Conservation (phyloP, 2,797 vertebrate genomes). For the Spinus olivaceus region DNA sequence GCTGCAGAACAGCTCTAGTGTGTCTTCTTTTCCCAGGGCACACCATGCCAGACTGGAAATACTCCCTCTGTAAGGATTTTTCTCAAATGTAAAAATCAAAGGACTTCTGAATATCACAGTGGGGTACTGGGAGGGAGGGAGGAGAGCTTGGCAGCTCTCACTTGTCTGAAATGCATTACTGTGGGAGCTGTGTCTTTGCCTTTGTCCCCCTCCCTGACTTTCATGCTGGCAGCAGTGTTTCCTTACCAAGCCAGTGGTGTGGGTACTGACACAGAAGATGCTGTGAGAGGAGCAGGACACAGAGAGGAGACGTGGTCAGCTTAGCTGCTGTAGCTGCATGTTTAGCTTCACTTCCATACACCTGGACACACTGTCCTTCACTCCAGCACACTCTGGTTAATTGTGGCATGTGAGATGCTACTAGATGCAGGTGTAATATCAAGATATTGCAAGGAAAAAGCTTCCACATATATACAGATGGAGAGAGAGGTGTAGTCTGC, state of each 20-base stretch:
- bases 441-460: background rate
- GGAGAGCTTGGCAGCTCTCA: background rate
- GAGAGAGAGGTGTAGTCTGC: background rate
- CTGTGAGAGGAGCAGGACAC: background rate
- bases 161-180: background rate
- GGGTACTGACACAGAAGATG: fast-evolving
- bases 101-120: background rate
- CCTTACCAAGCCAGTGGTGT: background rate
- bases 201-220: background rate
- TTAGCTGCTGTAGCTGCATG: background rate
- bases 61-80: background rate
- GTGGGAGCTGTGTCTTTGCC: background rate
- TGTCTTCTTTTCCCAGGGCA: background rate
- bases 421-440: background rate
- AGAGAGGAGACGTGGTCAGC: background rate
- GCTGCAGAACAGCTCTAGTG: background rate
- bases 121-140: background rate
- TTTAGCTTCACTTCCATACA: fast-evolving
- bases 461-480: background rate
- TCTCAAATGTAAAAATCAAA: background rate
- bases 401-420: background rate
- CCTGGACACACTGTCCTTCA: background rate
- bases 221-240: background rate
- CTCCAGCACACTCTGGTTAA: background rate
- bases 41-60: background rate